These are phyloP conservation scores for Rafetus swinhoei DNA, from an alignment of 2,113 vertebrate genomes.

Conservation along the genomic window DNA sequence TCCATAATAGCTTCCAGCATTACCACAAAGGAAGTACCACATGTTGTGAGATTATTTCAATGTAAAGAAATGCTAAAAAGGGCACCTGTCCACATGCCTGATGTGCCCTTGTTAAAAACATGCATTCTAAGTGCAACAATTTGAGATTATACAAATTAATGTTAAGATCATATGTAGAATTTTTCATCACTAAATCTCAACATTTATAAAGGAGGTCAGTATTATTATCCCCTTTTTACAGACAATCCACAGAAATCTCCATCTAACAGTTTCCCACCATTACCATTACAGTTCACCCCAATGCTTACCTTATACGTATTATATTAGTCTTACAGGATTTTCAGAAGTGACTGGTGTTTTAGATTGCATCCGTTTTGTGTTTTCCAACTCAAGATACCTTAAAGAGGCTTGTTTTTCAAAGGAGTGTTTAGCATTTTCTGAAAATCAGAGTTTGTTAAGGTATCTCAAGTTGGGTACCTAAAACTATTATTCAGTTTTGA, in stretches of 20 bases:
- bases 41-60: not conserved
- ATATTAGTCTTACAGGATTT: not conserved
- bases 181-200: not conserved
- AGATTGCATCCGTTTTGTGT: not conserved
- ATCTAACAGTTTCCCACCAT: not conserved
- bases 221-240: not conserved
- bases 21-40: not conserved
- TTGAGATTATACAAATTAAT: not conserved
- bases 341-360: not conserved
- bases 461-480: not conserved
- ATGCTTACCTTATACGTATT: not conserved
- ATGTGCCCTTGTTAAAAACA: not conserved
- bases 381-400: not conserved
- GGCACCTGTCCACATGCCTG: not conserved
- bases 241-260: not conserved
- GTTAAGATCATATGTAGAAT: not conserved
- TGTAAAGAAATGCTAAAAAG: not conserved
- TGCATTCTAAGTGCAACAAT: not conserved
- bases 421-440: not conserved
- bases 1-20: not conserved
- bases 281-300: not conserved
- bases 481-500: not conserved
- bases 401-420: not conserved
- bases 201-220: not conserved
- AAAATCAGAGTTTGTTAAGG: not conserved